These are phyloP conservation scores for Eleginops maclovinus DNA, from an alignment of 2,113 vertebrate genomes.

Conservation along the genomic window DNA sequence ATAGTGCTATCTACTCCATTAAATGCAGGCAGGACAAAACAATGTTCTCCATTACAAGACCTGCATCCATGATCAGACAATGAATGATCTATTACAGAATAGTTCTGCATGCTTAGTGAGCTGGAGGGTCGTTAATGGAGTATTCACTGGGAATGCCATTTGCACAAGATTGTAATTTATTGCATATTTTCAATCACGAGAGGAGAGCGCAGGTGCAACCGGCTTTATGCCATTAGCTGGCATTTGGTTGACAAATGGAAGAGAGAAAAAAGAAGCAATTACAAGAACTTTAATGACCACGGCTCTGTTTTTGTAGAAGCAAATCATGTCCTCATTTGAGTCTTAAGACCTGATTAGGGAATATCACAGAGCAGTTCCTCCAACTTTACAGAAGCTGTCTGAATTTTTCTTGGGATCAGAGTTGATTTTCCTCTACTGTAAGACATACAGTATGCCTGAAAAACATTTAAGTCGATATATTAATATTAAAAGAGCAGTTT, in stretches of 20 bases:
- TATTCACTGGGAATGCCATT: conserved; percentile 52
- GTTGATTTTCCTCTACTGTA: not conserved
- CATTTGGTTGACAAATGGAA: conserved; percentile 38
- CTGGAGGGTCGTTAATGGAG: conserved; percentile 58
- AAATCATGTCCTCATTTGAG: conserved; percentile 22
- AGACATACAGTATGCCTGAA: conserved; percentile 1
- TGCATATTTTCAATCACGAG: conserved; percentile 55
- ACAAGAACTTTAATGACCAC: conserved; percentile 21
- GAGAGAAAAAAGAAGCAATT: conserved; percentile 24
- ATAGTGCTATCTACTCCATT: conserved; percentile 65
- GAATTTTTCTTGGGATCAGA: not conserved
- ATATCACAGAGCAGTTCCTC: conserved; percentile 5
- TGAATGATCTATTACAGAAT: conserved; percentile 59
- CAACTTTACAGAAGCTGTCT: not conserved
- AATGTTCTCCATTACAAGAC: conserved; percentile 59
- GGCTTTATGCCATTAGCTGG: conserved; percentile 24
- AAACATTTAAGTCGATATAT: not conserved
- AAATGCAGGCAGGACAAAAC: conserved; percentile 64
- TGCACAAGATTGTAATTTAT: conserved; percentile 59
- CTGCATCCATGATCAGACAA: conserved; percentile 54
- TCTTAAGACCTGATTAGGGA: not conserved
- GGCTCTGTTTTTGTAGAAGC: conserved; percentile 20
- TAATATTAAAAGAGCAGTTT: not conserved
- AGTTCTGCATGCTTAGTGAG: conserved; percentile 63
- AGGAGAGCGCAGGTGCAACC: conserved; percentile 34